phyloP scores from a whole-genome alignment of 2,888 invertebrate species.

The Germaria angustata region DNA sequence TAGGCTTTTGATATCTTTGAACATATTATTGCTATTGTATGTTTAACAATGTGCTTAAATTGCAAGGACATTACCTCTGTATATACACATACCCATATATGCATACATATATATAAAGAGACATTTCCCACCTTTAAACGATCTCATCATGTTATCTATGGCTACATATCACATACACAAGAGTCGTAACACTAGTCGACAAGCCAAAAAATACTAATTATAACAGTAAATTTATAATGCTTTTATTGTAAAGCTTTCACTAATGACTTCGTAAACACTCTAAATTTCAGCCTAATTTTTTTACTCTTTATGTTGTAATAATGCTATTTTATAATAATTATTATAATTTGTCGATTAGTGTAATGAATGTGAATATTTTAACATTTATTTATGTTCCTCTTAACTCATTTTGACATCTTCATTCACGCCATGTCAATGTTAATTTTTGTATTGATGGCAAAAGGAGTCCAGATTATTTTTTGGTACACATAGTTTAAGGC shows the following conservation, averaged over 20 bases:
- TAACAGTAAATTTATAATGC: too few species aligned
- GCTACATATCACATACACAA: conserved; percentile 19
- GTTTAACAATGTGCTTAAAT: conserved; percentile 48
- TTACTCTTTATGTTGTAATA: too few species aligned
- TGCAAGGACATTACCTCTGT: conserved; percentile 38
- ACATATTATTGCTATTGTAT: conserved; percentile 34
- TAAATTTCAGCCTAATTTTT: too few species aligned
- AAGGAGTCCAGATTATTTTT: too few species aligned
- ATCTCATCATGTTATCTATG: conserved; percentile 42
- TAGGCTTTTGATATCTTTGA: conserved; percentile 31
- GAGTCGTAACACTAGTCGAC: neutral
- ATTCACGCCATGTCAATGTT: conserved; percentile 24
- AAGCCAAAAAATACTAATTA: neutral
- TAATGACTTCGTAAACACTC: too few species aligned
- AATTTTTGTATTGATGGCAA: conserved; percentile 4
- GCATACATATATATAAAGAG: neutral
- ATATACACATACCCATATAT: neutral
- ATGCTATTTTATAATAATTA: too few species aligned
- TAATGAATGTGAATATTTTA: neutral
- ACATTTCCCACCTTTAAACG: conserved; percentile 43
- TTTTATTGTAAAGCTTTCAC: too few species aligned
- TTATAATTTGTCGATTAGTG: neutral
- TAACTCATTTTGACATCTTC: conserved; percentile 38
- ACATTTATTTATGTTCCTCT: conserved; percentile 3
- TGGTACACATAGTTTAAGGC: neutral